Evolutionary conservation across 1,140 invertebrate species (phyloP).

Genomic region (Oscheius sp.): DNA sequence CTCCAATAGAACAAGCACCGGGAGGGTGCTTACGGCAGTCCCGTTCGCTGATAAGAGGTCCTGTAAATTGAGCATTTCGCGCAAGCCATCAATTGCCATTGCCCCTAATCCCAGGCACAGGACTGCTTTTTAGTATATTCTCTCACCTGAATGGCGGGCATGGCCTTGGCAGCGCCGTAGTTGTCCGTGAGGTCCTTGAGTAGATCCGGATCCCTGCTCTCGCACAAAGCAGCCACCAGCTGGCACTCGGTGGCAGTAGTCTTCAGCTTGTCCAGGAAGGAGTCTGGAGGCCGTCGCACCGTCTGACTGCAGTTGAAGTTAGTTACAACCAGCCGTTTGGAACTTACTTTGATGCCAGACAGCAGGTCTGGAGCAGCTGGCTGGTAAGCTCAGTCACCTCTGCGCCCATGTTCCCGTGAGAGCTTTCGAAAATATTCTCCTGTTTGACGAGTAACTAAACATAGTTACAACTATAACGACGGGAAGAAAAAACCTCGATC

Average conservation of each 20-base stretch:
- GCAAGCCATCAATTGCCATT: too few species aligned
- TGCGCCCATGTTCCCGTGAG: background rate
- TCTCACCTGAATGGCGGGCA: background rate
- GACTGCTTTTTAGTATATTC: too few species aligned
- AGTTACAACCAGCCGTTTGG: too few species aligned
- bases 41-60: background rate
- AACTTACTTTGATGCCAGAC: background rate
- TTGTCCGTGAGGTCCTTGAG: background rate
- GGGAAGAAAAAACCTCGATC: background rate
- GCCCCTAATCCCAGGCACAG: too few species aligned
- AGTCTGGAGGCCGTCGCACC: background rate
- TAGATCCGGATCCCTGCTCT: background rate
- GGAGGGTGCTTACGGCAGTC: background rate
- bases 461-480: too few species aligned
- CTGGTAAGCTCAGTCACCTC: background rate
- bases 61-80: too few species aligned
- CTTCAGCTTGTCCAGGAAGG: background rate
- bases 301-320: too few species aligned
- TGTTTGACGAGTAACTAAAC: background rate
- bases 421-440: background rate
- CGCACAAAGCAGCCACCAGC: background rate
- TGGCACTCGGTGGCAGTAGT: background rate
- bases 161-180: background rate
- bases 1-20: background rate
- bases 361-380: background rate